phyloP scores from a whole-genome alignment of 2,888 invertebrate genomes.

The Tholera decimalis region DNA sequence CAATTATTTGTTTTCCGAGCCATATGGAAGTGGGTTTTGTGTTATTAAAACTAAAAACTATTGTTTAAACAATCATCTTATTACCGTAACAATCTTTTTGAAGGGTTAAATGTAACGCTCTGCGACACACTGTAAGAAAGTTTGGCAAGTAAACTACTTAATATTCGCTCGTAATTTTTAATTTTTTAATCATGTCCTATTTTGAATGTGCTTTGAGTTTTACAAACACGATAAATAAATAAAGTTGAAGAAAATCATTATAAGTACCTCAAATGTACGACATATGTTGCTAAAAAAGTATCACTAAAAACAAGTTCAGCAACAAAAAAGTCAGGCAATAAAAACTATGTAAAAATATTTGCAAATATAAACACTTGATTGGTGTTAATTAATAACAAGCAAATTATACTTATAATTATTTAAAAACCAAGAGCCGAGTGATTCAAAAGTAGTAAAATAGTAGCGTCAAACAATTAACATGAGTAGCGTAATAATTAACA shows the following conservation, averaged over 20 bases:
- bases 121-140: conserved; percentile 54
- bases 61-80: conserved; percentile 74
- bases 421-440: neutral
- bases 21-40: conserved; percentile 54
- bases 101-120: conserved; percentile 58
- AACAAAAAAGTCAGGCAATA: neutral
- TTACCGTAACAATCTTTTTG: conserved; percentile 69
- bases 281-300: too few relatives aligned
- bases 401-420: neutral
- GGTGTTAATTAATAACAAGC: conserved; percentile 6
- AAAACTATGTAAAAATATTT: neutral
- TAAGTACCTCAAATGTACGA: too few relatives aligned
- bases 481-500: neutral
- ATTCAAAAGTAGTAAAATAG: conserved; percentile 16
- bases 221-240: too few relatives aligned
- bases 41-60: conserved; percentile 65
- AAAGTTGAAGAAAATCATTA: too few relatives aligned
- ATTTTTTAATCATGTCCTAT: too few relatives aligned
- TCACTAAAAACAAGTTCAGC: neutral
- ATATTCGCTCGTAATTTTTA: too few relatives aligned
- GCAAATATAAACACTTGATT: neutral
- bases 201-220: too few relatives aligned
- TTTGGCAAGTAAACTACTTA: conserved; percentile 22
- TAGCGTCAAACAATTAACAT: neutral
- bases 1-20: conserved; percentile 64